Evolutionary conservation across 37 sponge, comb jelly and placozoan species (phyloP).

Genomic region (Hexactinellida sp.): DNA sequence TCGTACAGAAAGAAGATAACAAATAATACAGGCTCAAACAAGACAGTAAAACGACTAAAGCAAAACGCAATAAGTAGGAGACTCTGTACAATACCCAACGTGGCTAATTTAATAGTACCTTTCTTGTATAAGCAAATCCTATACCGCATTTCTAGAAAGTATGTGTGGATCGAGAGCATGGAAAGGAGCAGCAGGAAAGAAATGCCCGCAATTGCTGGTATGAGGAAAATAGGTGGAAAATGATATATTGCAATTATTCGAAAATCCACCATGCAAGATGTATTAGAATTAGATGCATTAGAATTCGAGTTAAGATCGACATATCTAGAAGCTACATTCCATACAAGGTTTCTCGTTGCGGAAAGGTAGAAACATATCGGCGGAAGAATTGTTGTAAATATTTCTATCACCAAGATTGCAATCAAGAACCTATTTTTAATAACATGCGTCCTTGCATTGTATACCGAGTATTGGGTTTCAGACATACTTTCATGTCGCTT

Average conservation of each 20-base stretch:
- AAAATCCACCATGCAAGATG: not conserved
- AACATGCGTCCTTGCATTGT: not conserved
- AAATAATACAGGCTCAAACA: not conserved
- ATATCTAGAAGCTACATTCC: not conserved
- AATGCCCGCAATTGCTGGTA: not conserved
- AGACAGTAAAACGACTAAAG: not conserved
- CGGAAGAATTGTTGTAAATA: not conserved
- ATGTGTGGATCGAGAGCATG: not conserved
- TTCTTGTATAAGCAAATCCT: not conserved
- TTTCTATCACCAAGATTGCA: not conserved
- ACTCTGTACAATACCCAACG: not conserved
- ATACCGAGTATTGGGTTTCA: not conserved
- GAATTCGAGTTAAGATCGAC: not conserved
- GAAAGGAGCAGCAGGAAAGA: not conserved
- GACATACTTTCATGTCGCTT: not conserved
- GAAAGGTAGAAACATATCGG: not conserved
- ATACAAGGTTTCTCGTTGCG: not conserved
- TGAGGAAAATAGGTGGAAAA: not conserved
- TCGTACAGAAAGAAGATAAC: not conserved
- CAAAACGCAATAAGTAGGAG: not conserved
- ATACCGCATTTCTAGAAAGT: not conserved
- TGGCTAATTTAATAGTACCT: not conserved
- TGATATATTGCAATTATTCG: not conserved
- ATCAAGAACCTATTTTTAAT: not conserved
- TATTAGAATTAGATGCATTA: not conserved